Conservation (phyloP, 2,797 vertebrate genomes). For the Megaceryle alcyon region DNA sequence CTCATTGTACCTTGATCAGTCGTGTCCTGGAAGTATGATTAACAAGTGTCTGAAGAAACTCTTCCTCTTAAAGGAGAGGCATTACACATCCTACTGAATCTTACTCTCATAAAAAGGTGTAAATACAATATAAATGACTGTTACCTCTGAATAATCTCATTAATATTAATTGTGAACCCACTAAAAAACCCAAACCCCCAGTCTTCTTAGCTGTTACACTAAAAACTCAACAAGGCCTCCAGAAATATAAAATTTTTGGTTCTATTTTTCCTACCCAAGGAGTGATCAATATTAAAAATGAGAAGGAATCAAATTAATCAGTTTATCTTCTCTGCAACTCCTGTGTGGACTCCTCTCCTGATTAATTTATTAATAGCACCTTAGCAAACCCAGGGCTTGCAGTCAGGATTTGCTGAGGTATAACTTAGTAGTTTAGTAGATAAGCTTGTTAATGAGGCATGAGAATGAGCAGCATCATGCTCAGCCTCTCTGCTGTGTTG, state of each 20-base stretch:
- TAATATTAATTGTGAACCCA: not conserved
- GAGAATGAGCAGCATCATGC: not conserved
- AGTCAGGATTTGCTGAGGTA: not conserved
- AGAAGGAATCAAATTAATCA: not conserved
- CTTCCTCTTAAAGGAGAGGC: not conserved
- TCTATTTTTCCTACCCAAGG: not conserved
- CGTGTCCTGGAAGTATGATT: not conserved
- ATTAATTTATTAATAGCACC: not conserved
- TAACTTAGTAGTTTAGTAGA: not conserved
- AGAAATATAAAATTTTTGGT: not conserved
- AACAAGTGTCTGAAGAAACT: not conserved
- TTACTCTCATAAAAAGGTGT: not conserved
- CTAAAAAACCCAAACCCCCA: accelerated
- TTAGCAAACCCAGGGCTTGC: not conserved
- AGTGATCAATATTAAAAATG: not conserved
- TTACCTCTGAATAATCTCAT: not conserved
- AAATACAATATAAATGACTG: not conserved
- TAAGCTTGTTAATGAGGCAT: not conserved
- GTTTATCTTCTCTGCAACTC: not conserved
- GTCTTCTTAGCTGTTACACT: not conserved
- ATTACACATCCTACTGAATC: not conserved
- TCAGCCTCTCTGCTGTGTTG: not conserved
- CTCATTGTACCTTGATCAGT: not conserved
- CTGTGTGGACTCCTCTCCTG: not conserved
- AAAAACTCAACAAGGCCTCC: not conserved